Evolutionary conservation across 2,797 vertebrate species (phyloP), one percentile per base, ranked within the genome.

Genomic region (Halcyon leucocephala): DNA sequence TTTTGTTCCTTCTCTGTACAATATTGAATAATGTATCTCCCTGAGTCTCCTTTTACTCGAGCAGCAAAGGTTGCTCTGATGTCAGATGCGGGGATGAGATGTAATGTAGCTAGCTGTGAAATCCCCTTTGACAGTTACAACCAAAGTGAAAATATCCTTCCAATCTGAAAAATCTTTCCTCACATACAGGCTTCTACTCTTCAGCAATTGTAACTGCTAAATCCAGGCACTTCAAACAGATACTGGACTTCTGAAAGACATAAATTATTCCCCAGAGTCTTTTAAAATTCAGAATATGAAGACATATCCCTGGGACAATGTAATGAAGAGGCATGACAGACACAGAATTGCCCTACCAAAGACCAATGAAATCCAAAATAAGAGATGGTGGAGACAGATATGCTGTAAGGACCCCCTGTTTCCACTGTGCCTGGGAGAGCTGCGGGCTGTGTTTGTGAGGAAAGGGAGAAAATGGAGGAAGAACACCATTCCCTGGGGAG

Each of bases 61-160:
- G 71, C 89, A 86, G 81, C 39, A 92, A 90, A 96, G 71, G 81
- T 93, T 92, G 60, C 57, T 93, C 51, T 90, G 74, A 70, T 93
- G 65, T 61, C 74, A 90, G 78, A 71, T 93, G 71, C 44, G 85
- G 1, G 35, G 74, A 28, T 93, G 81, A 94, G 71, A 65, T 67
- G 51, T 70, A 76, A 94, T 12, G 12, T 87, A 37, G 48, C 86
- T 49, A 83, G 60, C 44, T 93, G 71, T 91, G 92, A 96, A 93
- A 93, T 90, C 83, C 74, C 44, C 74, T 93, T 86, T 89, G 95
- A 92, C 64, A 93, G 89, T 48, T 82, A 71, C 74, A 91, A 73
- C 54, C 51, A 64, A 82, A 93, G 86, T 20, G 60, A 85, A 96
- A 96, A 89, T 78, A 91, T 37, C 82, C 41, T 80, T 90, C 31